Conservation (phyloP, 2,888 invertebrate species). For the Criorhina ranunculi region DNA sequence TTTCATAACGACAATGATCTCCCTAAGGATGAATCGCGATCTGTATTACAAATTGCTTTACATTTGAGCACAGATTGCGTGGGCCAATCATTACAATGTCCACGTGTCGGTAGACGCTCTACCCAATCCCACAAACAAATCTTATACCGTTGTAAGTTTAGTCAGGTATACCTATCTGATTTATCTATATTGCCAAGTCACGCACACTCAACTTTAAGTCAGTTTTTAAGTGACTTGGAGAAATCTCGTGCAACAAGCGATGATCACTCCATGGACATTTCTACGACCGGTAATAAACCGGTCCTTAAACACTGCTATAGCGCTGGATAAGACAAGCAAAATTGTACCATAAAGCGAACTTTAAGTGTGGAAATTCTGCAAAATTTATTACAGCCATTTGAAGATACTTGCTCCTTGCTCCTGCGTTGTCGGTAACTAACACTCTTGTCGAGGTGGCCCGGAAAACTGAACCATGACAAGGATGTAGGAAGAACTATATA, state of each 20-base stretch:
- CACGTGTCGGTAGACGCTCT: too few relatives aligned
- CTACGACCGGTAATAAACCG: conserved; percentile 49
- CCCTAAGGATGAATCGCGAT: too few relatives aligned
- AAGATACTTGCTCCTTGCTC: conserved; percentile 36
- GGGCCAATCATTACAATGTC: too few relatives aligned
- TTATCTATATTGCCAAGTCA: conserved; percentile 7
- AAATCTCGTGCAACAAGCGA: conserved; percentile 43
- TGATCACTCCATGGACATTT: conserved; percentile 52
- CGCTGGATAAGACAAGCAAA: conserved; percentile 45
- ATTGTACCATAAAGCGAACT: conserved; percentile 59
- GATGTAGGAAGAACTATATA: conserved; percentile 20
- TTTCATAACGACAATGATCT: too few relatives aligned
- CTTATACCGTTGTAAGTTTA: too few relatives aligned
- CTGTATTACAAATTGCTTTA: too few relatives aligned
- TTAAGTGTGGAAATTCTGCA: conserved; percentile 62
- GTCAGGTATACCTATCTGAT: not conserved
- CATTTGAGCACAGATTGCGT: too few relatives aligned
- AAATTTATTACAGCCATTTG: conserved; percentile 61
- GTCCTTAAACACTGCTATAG: conserved; percentile 55
- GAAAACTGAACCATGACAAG: conserved; percentile 35
- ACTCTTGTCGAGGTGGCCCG: conserved; percentile 39
- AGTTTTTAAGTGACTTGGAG: conserved; percentile 35
- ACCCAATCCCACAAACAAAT: too few relatives aligned
- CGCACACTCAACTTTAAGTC: conserved; percentile 28
- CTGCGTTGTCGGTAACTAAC: conserved; percentile 49